Conservation (phyloP, 2,113 vertebrate species). For the Gallinago undulata region DNA sequence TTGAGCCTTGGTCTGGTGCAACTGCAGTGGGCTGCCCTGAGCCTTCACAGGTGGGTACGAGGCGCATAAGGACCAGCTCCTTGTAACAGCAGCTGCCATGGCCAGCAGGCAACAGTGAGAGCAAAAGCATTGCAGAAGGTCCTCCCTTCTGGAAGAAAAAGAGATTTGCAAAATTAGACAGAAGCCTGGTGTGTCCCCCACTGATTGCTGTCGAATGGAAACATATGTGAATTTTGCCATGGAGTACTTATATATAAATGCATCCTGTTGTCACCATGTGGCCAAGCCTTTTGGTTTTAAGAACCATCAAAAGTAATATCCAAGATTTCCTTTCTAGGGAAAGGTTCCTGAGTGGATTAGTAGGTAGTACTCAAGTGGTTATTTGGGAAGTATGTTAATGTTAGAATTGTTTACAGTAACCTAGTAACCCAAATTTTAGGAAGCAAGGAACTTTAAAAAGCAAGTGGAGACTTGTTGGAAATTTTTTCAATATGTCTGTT, state of each 20-base stretch:
- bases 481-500: not conserved
- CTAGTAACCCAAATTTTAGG: not conserved
- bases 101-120: not conserved
- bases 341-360: not conserved
- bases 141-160: not conserved
- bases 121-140: not conserved
- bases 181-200: not conserved
- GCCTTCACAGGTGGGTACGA: not conserved
- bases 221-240: rapidly evolving
- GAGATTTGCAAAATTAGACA: not conserved
- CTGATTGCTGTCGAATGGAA: not conserved
- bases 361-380: not conserved
- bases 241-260: not conserved
- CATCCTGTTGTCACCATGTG: not conserved
- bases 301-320: not conserved
- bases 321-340: not conserved
- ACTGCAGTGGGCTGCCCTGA: not conserved
- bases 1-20: not conserved
- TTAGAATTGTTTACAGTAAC: not conserved
- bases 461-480: not conserved
- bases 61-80: not conserved
- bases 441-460: not conserved
- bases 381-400: not conserved
- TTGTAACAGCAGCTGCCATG: not conserved
- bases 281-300: not conserved